phyloP scores from a whole-genome alignment of 2,797 vertebrate genomes.

The Aphelocoma californica region DNA sequence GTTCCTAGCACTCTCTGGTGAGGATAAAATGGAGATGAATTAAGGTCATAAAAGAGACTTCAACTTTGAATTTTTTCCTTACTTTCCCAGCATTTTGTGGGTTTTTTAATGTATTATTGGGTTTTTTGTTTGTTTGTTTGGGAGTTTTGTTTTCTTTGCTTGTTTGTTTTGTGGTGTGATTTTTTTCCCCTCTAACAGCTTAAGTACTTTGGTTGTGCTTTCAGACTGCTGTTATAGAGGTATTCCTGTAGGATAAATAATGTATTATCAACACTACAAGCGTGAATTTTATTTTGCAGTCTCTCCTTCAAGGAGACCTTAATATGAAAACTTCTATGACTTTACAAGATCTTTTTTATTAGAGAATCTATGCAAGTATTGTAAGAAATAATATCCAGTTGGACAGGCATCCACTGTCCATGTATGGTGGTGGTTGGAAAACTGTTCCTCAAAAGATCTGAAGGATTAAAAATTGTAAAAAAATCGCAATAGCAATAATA shows the following conservation, averaged over 20 bases:
- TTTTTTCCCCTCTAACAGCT: accelerated
- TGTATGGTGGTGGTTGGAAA: background rate
- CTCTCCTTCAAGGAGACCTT: background rate
- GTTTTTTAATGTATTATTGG: background rate
- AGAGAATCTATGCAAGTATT: background rate
- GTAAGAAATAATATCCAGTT: background rate
- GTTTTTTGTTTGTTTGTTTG: background rate
- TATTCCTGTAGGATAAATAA: background rate
- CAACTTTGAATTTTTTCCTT: background rate
- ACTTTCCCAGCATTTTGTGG: background rate
- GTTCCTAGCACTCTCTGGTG: background rate
- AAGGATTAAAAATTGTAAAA: background rate
- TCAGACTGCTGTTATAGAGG: background rate
- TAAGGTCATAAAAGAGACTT: background rate
- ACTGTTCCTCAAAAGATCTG: background rate
- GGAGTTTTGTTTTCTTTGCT: background rate
- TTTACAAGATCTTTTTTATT: background rate
- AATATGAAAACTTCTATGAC: background rate
- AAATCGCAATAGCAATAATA: background rate
- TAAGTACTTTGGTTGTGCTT: background rate
- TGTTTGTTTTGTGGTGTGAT: background rate
- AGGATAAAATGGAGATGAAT: background rate
- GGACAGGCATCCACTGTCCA: background rate
- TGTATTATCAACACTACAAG: background rate
- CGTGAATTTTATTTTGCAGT: background rate